Base-by-base conservation (phyloP, 2,113 vertebrate genomes). In the Poecilia latipinna region DNA sequence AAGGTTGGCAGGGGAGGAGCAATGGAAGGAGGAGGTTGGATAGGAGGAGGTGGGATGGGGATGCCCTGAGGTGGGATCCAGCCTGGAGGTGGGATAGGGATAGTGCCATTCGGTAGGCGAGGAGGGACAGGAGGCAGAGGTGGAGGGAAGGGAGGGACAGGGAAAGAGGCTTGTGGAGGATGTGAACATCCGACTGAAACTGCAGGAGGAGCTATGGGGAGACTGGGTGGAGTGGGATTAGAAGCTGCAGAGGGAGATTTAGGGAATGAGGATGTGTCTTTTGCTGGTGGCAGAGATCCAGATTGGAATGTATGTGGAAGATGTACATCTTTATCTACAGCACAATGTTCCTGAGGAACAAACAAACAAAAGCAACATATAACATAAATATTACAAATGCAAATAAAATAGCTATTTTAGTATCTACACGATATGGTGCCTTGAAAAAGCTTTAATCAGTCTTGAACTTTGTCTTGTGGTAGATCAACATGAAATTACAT, bases 301-400 rank as follows among this genome's bases (percentile, higher is more conserved):
- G 93, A 93, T 85, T 91, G 93, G 91, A 95, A 95, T 0, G 95
- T 94, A 0, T 94, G 93, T 0, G 94, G 95, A 82, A 95, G 93
- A 61, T 95, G 94, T 93, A 94, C 94, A 82, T 95, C 95, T 82
- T 96, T 94, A n/a, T 94, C 93, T 1, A 94, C 93, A 79, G 93
- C 94, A 84, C 91, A 93, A 78, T 92, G 94, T 70, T 92, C 94
- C 97, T 98, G 65, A 12, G 61, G 62, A 61, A 12, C 17, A 37
- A 42, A 84, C 17, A 77, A 3, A 39, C 24, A 66, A 39, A 63
- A 67, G 64, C 8, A 61, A 68, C 51, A 5, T 62, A 10, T 37
- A 64, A 48, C 19, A 61, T 12, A 35, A 68, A 67, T 8, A 80
- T 26, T 57, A 31, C 68, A 12, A 68, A 48, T 17, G 44, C 44